Evolutionary conservation across 2,113 vertebrate species (phyloP).

Genomic region (Ramphastos sulfuratus): DNA sequence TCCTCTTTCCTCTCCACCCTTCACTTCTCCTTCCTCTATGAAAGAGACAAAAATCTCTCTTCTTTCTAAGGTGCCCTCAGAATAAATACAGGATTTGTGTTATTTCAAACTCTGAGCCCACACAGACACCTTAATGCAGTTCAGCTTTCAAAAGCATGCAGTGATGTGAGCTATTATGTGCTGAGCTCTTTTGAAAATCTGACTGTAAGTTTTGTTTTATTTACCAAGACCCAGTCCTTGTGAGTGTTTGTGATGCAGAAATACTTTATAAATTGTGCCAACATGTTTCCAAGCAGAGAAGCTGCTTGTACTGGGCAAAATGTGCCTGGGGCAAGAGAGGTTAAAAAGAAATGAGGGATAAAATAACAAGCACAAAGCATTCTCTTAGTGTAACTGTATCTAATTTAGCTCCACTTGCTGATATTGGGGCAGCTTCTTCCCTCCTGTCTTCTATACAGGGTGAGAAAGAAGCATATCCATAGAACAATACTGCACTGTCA

Average conservation of each 20-base stretch:
- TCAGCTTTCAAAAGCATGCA: background rate
- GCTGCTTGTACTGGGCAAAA: slow-evolving; percentile 1
- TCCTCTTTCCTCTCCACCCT: background rate
- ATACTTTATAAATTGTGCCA: slow-evolving; percentile 1
- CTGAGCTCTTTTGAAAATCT: slow-evolving; percentile 4
- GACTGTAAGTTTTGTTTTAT: background rate
- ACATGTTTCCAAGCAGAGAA: background rate
- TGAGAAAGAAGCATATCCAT: background rate
- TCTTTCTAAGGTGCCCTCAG: background rate
- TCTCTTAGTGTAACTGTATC: background rate
- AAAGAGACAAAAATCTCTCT: background rate
- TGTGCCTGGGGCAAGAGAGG: background rate
- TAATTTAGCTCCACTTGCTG: slow-evolving; percentile 18
- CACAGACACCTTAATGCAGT: background rate
- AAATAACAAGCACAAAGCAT: slow-evolving; percentile 10
- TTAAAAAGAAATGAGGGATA: background rate
- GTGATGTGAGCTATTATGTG: background rate
- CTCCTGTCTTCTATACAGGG: background rate
- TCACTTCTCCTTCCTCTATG: background rate
- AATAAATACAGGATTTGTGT: background rate
- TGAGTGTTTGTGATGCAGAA: background rate
- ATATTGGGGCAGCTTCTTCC: background rate
- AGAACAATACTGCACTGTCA: background rate
- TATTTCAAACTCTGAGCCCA: background rate
- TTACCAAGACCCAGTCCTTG: background rate